These are phyloP conservation scores for Troilus luridus DNA, from an alignment of 2,888 invertebrate genomes.

Conservation along the genomic window DNA sequence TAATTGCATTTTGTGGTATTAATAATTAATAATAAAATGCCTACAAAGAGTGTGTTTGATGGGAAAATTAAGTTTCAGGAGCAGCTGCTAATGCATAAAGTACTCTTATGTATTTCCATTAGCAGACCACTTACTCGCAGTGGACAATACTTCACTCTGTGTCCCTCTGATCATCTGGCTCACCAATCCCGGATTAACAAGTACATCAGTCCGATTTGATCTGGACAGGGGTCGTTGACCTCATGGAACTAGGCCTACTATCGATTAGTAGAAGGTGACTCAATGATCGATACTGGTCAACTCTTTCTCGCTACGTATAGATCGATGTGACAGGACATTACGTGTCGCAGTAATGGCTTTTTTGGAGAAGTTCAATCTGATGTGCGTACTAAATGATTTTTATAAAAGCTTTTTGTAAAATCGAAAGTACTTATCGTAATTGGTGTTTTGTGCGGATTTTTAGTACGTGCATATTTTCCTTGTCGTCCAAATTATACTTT, in stretches of 20 bases:
- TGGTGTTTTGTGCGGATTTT: background rate
- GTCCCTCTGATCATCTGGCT: background rate
- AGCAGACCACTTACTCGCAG: background rate
- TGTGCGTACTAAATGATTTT: background rate
- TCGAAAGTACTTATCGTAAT: background rate
- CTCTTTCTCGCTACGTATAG: background rate
- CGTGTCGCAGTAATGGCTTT: background rate
- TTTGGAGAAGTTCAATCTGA: background rate
- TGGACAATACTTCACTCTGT: background rate
- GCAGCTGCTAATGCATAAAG: background rate
- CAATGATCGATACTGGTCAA: slow-evolving; percentile 39
- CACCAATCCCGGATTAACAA: background rate
- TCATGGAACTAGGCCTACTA: background rate
- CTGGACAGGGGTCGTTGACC: background rate
- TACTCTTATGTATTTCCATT: background rate
- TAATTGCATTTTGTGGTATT: no score
- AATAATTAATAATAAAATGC: no score
- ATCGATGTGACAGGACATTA: background rate
- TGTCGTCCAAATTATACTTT: no score
- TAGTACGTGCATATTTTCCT: background rate
- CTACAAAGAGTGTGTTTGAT: background rate
- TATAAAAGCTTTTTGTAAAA: background rate
- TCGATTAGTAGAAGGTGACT: background rate
- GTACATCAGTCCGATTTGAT: background rate
- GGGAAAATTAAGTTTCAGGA: background rate